A percentile compares a stretch with the other conserved stretches of the same genome.
Conservation (phyloP, 2,888 invertebrate species). For the Nephrotoma flavescens region DNA sequence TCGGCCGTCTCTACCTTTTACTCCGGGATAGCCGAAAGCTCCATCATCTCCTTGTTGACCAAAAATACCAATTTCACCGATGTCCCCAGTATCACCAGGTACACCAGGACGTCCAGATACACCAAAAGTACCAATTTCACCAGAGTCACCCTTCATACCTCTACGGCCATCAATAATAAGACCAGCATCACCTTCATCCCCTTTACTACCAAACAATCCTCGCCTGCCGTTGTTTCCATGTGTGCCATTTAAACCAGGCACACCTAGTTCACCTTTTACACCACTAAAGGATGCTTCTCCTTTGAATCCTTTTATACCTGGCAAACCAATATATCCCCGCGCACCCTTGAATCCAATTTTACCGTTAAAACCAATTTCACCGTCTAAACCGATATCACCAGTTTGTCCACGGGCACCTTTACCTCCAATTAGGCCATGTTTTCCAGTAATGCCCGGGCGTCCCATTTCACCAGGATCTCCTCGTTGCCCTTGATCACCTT, state of each 20-base stretch:
- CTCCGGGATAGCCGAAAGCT: constrained; percentile 19
- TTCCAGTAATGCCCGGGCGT: constrained; percentile 32
- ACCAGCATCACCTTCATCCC: constrained; percentile 9
- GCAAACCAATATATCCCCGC: constrained; percentile 27
- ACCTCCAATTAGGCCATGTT: constrained; percentile 38
- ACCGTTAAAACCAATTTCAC: constrained; percentile 39
- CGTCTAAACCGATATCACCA: constrained; percentile 34
- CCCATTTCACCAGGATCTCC: constrained; percentile 42
- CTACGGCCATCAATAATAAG: neutral
- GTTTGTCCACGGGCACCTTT: constrained; percentile 36
- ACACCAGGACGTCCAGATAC: constrained; percentile 20
- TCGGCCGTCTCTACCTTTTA: constrained; percentile 17
- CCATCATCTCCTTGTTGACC: constrained; percentile 36
- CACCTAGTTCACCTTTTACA: constrained; percentile 8
- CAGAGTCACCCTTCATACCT: neutral
- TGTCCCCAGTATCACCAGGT: constrained; percentile 13
- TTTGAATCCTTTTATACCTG: constrained; percentile 36
- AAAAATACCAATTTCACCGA: constrained; percentile 33
- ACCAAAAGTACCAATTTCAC: constrained; percentile 21
- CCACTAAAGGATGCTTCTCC: constrained; percentile 25
- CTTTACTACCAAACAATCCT: constrained; percentile 7
- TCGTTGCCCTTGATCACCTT: constrained; percentile 37
- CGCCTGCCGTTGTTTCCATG: constrained; percentile 16
- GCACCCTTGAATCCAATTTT: constrained; percentile 36
- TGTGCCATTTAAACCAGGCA: constrained; percentile 15